Evolutionary conservation across 1,140 invertebrate species (phyloP), one percentile per base, ranked within the genome.

Genomic region (Lethrus apterus): DNA sequence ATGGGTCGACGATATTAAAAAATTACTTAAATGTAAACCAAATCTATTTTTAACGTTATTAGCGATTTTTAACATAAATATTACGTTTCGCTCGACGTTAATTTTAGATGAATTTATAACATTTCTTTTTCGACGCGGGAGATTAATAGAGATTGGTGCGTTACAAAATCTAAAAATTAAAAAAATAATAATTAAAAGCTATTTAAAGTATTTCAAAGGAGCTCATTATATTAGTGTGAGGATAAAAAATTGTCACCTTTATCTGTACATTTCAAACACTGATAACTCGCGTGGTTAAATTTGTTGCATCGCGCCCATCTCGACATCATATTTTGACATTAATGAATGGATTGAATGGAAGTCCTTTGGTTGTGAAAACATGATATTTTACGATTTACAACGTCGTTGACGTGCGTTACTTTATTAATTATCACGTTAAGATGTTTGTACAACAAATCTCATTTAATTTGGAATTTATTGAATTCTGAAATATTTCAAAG

Each of bases 341-440:
- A n/a, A 14, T 42, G 40, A 42, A 42, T 26, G 40, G 29, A 42
- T n/a, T n/a, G n/a, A n/a, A n/a, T n/a, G n/a, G n/a, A n/a, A n/a
- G n/a, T n/a, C n/a, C n/a, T 42, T 26, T 42, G 23, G 13, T 29
- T 42, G 36, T 29, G 17, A 42, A 42, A 42, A 42, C 40, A 42
- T 42, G 40, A 42, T 13, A 29, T 13, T 42, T 42, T 23, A 9
- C 23, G 14, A 26, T 29, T 42, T 11, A 10, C 11, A 15, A 11
- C 23, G 13, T 17, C n/a, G n/a, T n/a, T 19, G 29, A 13, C 29
- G 14, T 29, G 24, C 17, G 17, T 42, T 29, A n/a, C 5, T 11
- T 29, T 42, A 26, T 11, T 26, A 20, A 29, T 42, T 29, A 42
- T 26, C 40, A 42, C 29, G 40, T 42, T 21, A 42, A 42, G n/a